These are phyloP conservation scores for Sphecodes monilicornis DNA, from an alignment of 2,888 invertebrate species.

Conservation along the genomic window DNA sequence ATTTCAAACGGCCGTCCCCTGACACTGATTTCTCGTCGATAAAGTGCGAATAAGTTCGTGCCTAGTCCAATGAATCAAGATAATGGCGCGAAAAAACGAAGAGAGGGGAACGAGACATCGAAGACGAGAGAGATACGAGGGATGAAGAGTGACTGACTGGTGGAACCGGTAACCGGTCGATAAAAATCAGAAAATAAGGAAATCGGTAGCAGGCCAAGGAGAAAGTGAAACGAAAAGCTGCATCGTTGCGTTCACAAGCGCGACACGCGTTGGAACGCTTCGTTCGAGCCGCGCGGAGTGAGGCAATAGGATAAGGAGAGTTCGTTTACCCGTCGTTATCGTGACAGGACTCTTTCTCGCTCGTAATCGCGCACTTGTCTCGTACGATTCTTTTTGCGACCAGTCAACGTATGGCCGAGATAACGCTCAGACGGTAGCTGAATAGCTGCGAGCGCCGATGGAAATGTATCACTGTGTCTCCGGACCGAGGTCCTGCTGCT, in stretches of 20 bases:
- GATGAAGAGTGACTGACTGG: neutral
- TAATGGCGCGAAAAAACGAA: neutral
- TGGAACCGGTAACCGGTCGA: neutral
- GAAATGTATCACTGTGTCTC: neutral
- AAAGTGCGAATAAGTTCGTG: neutral
- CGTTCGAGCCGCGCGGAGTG: constrained; percentile 21
- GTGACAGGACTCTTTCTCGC: constrained; percentile 70
- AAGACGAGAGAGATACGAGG: neutral
- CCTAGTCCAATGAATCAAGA: neutral
- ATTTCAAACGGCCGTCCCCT: neutral
- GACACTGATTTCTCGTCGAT: neutral
- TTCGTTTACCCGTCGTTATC: constrained; percentile 75
- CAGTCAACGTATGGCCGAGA: constrained; percentile 47
- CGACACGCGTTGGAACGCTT: neutral
- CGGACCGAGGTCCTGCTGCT: neutral
- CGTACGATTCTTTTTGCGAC: constrained; percentile 65
- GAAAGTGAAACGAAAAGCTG: constrained; percentile 18
- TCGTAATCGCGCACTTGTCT: constrained; percentile 71
- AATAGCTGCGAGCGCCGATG: neutral
- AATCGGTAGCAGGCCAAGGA: constrained; percentile 1
- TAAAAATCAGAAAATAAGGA: constrained; percentile 10
- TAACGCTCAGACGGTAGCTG: constrained; percentile 48
- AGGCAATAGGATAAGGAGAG: constrained; percentile 66
- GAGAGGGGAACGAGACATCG: neutral
- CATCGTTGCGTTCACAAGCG: neutral